phyloP scores from a whole-genome alignment of 2,888 invertebrate genomes.

The Sicus ferrugineus region DNA sequence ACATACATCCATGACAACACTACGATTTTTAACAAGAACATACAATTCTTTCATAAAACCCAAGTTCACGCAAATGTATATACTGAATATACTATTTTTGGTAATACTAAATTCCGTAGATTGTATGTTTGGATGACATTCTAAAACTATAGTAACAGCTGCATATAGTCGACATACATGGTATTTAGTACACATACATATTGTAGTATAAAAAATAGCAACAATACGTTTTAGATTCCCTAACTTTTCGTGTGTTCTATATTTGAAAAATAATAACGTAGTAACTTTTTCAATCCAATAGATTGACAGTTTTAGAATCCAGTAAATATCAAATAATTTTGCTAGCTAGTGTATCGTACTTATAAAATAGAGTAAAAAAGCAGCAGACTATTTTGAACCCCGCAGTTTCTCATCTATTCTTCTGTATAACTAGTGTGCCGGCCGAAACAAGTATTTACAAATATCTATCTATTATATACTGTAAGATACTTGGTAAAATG shows the following conservation, averaged over 20 bases:
- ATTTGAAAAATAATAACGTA: conserved; percentile 3
- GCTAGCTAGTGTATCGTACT: conserved; percentile 23
- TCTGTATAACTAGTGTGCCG: conserved; percentile 29
- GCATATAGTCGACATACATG: no score
- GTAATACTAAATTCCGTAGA: background rate
- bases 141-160: no score
- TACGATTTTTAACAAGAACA: background rate
- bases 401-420: conserved; percentile 18
- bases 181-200: no score
- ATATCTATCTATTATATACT: conserved; percentile 2
- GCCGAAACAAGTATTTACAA: conserved; percentile 29
- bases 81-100: background rate
- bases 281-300: background rate
- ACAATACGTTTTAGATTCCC: background rate
- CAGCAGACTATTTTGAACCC: conserved; percentile 20
- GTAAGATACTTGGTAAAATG: background rate
- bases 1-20: background rate
- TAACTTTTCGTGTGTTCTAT: background rate
- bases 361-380: conserved; percentile 14
- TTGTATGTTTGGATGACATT: background rate
- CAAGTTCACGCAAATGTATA: background rate
- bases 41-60: background rate
- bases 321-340: background rate
- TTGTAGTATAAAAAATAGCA: background rate
- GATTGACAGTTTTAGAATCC: background rate